Base-by-base conservation (phyloP, 2,888 invertebrate species). In the Idaea straminata region DNA sequence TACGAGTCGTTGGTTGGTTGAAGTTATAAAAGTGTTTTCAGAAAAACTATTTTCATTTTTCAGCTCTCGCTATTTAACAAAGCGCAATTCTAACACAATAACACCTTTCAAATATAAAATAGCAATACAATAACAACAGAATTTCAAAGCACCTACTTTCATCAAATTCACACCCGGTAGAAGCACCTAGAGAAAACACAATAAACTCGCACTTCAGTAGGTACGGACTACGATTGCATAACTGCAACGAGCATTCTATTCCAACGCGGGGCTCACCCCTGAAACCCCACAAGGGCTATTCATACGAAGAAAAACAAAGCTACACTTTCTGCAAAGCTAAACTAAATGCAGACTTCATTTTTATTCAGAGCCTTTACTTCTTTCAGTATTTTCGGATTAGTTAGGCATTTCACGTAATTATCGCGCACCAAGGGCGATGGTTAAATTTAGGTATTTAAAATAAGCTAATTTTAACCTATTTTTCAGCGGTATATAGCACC, bases 181-280 rank as follows among this genome's bases (percentile, higher is more conserved):
- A 25, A 59, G 59, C 58, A 58, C 5, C 36, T 15, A 58, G 15
- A 58, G 16, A 57, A 61, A 62, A 65, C 70, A 74, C 74, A 77
- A 75, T 77, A 71, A 66, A 78, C 65, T 72, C 75, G 69, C 79
- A 76, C 77, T 79, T 76, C 73, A 77, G 68, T 66, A 25, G 25
- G 25, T 25, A 25, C 25, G 25, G 25, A 25, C 25, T 25, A 71
- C 70, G 72, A 66, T 67, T 79, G 75, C 77, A 77, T 75, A 75
- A 79, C 80, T 74, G 81, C 75, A 78, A 70, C 74, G 72, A 72
- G 74, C 71, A 76, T 81, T 79, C 78, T 77, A 78, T 77, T 75
- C 72, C 68, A 62, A 63, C 69, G 69, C 69, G 74, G 71, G 58
- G 71, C 69, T 66, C 66, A 70, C 71, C 68, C 72, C 74, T 69